Base-by-base conservation (phyloP, 2,888 invertebrate genomes). In the Cephus pygmeus region DNA sequence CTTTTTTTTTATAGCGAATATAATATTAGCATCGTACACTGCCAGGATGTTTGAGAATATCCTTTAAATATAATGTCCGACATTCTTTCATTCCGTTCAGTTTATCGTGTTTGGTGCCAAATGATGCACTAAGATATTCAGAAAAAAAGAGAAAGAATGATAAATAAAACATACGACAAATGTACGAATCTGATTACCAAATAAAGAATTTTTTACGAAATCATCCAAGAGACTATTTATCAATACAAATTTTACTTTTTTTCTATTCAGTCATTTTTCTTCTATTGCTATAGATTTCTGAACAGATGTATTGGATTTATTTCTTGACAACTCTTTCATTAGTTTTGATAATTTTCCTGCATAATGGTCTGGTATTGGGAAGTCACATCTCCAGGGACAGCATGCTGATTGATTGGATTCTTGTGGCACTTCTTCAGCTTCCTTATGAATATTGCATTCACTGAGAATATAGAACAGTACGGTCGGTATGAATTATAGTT, bases 141-240 rank as follows among this genome's bases (percentile, higher is more conserved):
- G 69, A 78, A 71, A 40, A 75, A 78, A n/a, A 56, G 23, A 56
- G 56, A 56, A 23, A 56, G 23, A 69, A 69, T 75, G 78, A 35
- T 30, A 30, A 74, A 34, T 74, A n/a, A 36, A 82, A 83, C 77
- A 77, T 82, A 79, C 78, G 80, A 85, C 82, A 83, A 88, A 85
- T 87, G 87, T 87, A 87, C 85, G 85, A 88, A 78, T 77, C 81
- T 83, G 81, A 87, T 82, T 85, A 83, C 76, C 78, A 83, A 87
- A 88, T 88, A 88, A 88, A 88, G 77, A 86, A 86, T 86, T 88
- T 88, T 88, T 83, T 85, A 88, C 79, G 75, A 79, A 77, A 77
- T 76, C 23, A 56, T 23, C 9, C 23, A 56, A 56, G 23, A 56
- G 56, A 56, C 23, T 40, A 36, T 15, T 56, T 1, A 73, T 80